Percentiles rank a stretch among this genome's conserved stretches.
Evolutionary conservation across 2,113 vertebrate species (phyloP).

Genomic region (pig (Sus scrofa)): T2T-Sscrofa CM000812.6:74034501-74035000

Average conservation of each 20-base stretch:
- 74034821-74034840: background rate
- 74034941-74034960: background rate
- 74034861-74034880: background rate
- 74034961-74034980: background rate
- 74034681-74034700: background rate
- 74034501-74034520: too few relatives aligned
- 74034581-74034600: background rate
- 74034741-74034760: background rate
- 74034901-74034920: background rate
- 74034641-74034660: background rate
- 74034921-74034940: background rate
- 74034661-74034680: background rate
- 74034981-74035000: background rate
- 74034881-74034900: background rate
- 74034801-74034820: background rate
- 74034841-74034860: background rate
- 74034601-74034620: background rate
- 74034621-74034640: background rate
- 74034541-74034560: too few relatives aligned
- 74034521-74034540: too few relatives aligned
- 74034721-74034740: background rate
- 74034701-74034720: background rate
- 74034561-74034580: background rate
- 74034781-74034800: background rate
- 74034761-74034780: background rate